Conservation (phyloP, 2,797 vertebrate genomes). For the Prionace glauca region DNA sequence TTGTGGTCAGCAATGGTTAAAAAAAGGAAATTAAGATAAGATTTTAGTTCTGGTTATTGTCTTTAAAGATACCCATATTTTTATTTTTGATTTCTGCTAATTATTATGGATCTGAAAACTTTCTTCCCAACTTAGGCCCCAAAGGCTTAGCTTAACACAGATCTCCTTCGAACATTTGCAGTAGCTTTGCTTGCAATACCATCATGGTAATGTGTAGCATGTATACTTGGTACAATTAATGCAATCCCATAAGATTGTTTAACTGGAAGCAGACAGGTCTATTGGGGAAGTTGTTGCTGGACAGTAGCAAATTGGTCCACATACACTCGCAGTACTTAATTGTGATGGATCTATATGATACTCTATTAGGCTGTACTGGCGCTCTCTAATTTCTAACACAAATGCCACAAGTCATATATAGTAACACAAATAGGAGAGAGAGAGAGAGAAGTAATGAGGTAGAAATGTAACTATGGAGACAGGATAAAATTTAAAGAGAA, state of each 20-base stretch:
- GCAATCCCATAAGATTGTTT: conserved; percentile 37
- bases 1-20: neutral
- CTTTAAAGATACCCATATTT: neutral
- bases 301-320: conserved; percentile 37
- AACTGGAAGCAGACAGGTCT: conserved; percentile 28
- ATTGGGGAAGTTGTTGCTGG: conserved; percentile 31
- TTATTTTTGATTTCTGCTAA: neutral
- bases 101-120: neutral
- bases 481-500: neutral
- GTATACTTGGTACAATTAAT: conserved; percentile 34
- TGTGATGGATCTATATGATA: conserved; percentile 37
- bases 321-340: conserved; percentile 26
- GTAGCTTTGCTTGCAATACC: conserved; percentile 15
- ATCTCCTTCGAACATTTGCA: neutral
- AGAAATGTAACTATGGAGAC: neutral
- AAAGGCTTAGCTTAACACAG: neutral
- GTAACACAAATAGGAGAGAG: conserved; percentile 18
- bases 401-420: conserved; percentile 32
- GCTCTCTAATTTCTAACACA: conserved; percentile 32
- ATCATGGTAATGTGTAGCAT: conserved; percentile 13
- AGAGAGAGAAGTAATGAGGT: conserved; percentile 35
- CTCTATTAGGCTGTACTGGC: conserved; percentile 26
- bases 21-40: neutral
- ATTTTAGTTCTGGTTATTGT: neutral
- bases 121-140: conserved; percentile 16